Evolutionary conservation across 1,140 invertebrate species (phyloP).

Genomic region (Helicoverpa armigera): DNA sequence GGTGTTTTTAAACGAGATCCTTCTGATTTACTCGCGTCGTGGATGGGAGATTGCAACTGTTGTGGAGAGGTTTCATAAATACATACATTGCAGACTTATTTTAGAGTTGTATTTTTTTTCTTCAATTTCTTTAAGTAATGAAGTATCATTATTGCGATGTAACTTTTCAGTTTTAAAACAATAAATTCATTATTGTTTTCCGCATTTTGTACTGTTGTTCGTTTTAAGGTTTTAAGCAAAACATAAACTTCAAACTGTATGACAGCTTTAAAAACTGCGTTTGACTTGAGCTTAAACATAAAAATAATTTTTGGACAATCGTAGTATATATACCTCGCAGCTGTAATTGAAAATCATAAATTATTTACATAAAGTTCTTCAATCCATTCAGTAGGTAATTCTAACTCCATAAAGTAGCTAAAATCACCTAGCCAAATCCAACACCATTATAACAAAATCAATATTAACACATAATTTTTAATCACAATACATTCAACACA

Average conservation of each 20-base stretch:
- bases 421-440: background rate
- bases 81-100: conserved; percentile 4
- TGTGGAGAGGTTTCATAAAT: conserved; percentile 47
- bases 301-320: too few relatives aligned
- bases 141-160: background rate
- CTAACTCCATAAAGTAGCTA: background rate
- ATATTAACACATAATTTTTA: background rate
- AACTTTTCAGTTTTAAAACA: too few relatives aligned
- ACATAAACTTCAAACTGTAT: too few relatives aligned
- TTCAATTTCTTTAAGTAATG: background rate
- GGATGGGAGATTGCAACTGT: conserved; percentile 58
- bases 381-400: too few relatives aligned
- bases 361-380: too few relatives aligned
- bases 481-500: background rate
- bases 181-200: too few relatives aligned
- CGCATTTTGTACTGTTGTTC: too few relatives aligned
- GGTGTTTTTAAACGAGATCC: conserved; percentile 73
- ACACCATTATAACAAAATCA: background rate
- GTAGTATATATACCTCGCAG: too few relatives aligned
- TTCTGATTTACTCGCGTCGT: conserved; percentile 67
- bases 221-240: too few relatives aligned
- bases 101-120: background rate
- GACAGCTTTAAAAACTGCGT: too few relatives aligned
- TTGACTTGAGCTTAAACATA: too few relatives aligned
- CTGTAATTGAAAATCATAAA: too few relatives aligned